Evolutionary conservation across 92 coral and sea anemone genomes (phyloP).

Genomic region (Zoanthus sansibaricus): DNA sequence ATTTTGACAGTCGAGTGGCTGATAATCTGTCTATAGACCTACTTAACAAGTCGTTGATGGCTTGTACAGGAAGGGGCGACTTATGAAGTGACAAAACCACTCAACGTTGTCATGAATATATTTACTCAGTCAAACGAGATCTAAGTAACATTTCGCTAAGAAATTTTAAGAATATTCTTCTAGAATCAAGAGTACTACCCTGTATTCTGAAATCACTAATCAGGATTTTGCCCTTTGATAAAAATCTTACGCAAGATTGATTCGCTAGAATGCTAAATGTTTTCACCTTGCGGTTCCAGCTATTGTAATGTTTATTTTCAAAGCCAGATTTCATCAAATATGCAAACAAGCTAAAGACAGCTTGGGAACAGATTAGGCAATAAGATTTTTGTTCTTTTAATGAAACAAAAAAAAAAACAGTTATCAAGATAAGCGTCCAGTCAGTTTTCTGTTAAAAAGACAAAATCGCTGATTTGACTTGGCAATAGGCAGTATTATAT

Average conservation of each 20-base stretch:
- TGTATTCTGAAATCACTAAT: neutral
- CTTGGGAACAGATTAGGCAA: neutral
- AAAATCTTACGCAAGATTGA: slow-evolving; percentile 37
- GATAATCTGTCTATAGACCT: slow-evolving; percentile 30
- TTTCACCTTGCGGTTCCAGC: neutral
- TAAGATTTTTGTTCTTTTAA: neutral
- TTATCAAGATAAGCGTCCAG: neutral
- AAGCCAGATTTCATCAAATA: slow-evolving; percentile 49
- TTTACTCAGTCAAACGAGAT: slow-evolving; percentile 26
- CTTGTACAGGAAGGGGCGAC: slow-evolving; percentile 38
- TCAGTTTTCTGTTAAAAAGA: slow-evolving; percentile 4
- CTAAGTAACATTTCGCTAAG: neutral
- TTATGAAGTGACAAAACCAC: slow-evolving; percentile 39
- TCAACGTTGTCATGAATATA: slow-evolving; percentile 42
- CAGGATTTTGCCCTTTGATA: slow-evolving; percentile 3
- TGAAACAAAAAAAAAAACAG: neutral
- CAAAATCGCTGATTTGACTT: slow-evolving; percentile 17
- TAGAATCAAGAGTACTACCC: neutral
- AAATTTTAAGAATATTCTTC: neutral
- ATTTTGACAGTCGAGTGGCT: slow-evolving; percentile 18
- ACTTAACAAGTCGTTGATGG: slow-evolving; percentile 48
- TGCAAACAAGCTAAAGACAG: slow-evolving; percentile 37
- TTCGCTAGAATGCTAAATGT: slow-evolving; percentile 24
- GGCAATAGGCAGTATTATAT: neutral
- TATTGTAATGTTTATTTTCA: slow-evolving; percentile 38